Evolutionary conservation across 2,113 vertebrate species (phyloP), one percentile per base, ranked within the genome.

Genomic region (Drymodes brunneopygia): DNA sequence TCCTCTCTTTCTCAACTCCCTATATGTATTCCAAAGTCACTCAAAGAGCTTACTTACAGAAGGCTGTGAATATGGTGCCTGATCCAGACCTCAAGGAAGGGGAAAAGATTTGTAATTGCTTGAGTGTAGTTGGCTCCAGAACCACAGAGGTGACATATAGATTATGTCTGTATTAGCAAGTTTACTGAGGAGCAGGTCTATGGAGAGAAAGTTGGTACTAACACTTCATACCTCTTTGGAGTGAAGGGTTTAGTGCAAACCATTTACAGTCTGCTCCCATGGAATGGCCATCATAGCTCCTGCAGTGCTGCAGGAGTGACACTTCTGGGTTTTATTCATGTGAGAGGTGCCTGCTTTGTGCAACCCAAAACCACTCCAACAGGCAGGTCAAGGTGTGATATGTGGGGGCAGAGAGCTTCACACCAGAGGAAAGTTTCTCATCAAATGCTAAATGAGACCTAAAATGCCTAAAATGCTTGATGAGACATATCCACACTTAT

Each of bases 111-210:
- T 78, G n/a, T 40, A 45, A 60, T 60, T 10, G 31, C 54, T 80
- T 80, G 40, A 77, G 47, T n/a, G 38, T 15, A 14, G 24, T 9
- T 67, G 16, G 33, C 56, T 29, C 12, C 23, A 70, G 56, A 71
- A 47, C 16, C 21, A n/a, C 7, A 5, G 35, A 81, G 12, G 5
- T 70, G 11, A 8, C 1, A 0, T 35, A 40, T 3, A 47, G 13
- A 7, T 11, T 33, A 31, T 53, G 21, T 38, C 29, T 65, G 21
- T 9, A 28, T 38, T 51, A 57, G 17, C 44, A 60, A 36, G 33
- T 27, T 91, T 44, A 44, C 44, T 7, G 35, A 51, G 31, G 22
- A 74, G 12, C 24, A 64, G 53, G 48, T 61, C 29, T 23, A 8
- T 18, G 69, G 51, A 47, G 33, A 64, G 57, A 36, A 75, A 65